phyloP scores from a whole-genome alignment of 2,888 invertebrate genomes.

The Dinocampus coccinellae region DNA sequence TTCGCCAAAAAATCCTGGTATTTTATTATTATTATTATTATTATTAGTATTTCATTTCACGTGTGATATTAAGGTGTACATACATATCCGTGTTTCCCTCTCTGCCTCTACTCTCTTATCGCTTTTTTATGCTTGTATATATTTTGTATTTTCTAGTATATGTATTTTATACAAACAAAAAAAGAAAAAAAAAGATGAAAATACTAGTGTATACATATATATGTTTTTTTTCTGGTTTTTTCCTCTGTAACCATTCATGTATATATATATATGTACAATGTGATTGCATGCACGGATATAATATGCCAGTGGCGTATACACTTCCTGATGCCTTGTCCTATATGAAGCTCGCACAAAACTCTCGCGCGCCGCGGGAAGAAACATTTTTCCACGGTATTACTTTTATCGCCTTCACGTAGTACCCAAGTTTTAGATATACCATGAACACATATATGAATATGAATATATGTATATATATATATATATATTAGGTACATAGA shows the following conservation, averaged over 20 bases:
- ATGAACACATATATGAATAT: neutral
- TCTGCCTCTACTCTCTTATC: constrained; percentile 62
- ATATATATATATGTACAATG: neutral
- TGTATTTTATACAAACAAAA: constrained; percentile 30
- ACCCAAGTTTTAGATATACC: constrained; percentile 26
- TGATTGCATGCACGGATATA: constrained; percentile 23
- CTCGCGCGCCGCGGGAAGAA: constrained; percentile 45
- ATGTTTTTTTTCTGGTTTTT: neutral
- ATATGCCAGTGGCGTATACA: constrained; percentile 33
- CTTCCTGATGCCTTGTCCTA: neutral
- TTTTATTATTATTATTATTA: no score
- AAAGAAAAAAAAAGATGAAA: neutral
- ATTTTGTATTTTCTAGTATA: constrained; percentile 52
- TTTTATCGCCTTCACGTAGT: constrained; percentile 56
- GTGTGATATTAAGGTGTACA: constrained; percentile 36
- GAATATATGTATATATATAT: neutral
- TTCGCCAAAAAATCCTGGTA: no score
- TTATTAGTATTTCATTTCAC: no score
- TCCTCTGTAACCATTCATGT: neutral
- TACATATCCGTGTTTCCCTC: no score
- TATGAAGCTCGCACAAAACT: neutral
- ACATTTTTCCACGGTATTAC: constrained; percentile 60
- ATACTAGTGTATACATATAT: constrained; percentile 1
- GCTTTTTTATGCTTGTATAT: constrained; percentile 60
- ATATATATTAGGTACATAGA: neutral